Conservation (phyloP, 2,888 invertebrate genomes). For the Erebia aethiops region DNA sequence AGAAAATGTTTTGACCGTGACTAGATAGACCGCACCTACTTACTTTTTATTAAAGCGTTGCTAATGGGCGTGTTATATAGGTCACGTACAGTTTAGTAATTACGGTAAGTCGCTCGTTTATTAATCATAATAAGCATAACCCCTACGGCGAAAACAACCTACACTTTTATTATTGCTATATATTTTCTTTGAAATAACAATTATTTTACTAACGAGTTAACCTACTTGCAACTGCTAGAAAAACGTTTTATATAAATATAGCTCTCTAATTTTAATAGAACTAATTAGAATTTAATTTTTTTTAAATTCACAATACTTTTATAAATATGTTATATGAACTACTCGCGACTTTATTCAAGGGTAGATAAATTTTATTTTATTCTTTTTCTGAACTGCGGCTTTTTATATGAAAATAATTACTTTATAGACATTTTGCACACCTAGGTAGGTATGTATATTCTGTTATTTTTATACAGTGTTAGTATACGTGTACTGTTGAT, state of each 20-base stretch:
- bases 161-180: slow-evolving; percentile 21
- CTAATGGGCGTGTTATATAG: slow-evolving; percentile 35
- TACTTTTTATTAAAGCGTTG: slow-evolving; percentile 25
- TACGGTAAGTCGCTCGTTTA: slow-evolving; percentile 30
- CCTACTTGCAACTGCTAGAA: neutral
- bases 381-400: no score
- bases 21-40: slow-evolving; percentile 24
- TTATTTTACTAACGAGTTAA: slow-evolving; percentile 18
- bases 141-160: slow-evolving; percentile 11
- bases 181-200: slow-evolving; percentile 24
- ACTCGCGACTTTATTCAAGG: no score
- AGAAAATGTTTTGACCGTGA: slow-evolving; percentile 21
- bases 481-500: no score
- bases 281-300: slow-evolving; percentile 1
- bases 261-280: slow-evolving; percentile 11
- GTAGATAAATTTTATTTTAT: no score
- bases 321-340: neutral
- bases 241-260: slow-evolving; percentile 9
- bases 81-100: slow-evolving; percentile 40
- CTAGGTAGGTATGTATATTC: no score
- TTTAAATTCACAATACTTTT: neutral
- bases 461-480: no score
- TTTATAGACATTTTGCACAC: no score
- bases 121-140: slow-evolving; percentile 37
- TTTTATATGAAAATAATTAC: no score